A percentile compares a stretch with the other conserved stretches of the same genome.
These are phyloP conservation scores for Lontra canadensis DNA, from an alignment of 2,113 vertebrate species.

Conservation along the genomic window DNA sequence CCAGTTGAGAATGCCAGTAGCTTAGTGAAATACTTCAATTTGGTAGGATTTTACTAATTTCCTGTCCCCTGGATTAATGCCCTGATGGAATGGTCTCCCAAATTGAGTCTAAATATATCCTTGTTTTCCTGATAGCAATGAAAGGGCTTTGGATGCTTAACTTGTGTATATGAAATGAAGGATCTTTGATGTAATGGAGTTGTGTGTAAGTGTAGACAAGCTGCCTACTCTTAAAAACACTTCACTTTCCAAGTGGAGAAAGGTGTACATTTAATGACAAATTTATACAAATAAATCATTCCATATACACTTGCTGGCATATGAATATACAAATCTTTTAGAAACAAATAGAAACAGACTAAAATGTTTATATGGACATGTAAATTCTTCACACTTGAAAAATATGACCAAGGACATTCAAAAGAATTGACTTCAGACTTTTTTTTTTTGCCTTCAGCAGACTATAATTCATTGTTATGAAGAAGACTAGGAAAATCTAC, in stretches of 20 bases:
- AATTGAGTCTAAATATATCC: neutral
- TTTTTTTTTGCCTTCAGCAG: neutral
- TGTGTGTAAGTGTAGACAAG: constrained; percentile 42
- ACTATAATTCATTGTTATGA: neutral
- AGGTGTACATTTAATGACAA: constrained; percentile 45
- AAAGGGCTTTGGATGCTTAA: neutral
- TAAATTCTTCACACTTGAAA: constrained; percentile 60
- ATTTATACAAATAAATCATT: constrained; percentile 55
- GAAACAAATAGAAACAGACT: constrained; percentile 65
- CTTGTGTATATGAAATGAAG: constrained; percentile 46
- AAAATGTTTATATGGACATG: constrained; percentile 51
- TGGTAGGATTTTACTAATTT: neutral
- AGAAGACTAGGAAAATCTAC: neutral
- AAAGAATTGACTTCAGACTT: constrained; percentile 27
- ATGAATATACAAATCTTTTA: constrained; percentile 48
- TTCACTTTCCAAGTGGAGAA: constrained; percentile 62
- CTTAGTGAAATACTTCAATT: neutral
- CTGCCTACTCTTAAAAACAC: constrained; percentile 42
- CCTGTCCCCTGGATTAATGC: neutral
- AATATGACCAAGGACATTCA: constrained; percentile 56
- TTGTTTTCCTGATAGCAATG: neutral
- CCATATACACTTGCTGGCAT: neutral
- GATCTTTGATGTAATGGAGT: constrained; percentile 5
- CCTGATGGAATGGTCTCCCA: neutral
- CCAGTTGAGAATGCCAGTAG: neutral